phyloP scores from a whole-genome alignment of 1,140 invertebrate species.

The Temnothorax longispinosus region DNA sequence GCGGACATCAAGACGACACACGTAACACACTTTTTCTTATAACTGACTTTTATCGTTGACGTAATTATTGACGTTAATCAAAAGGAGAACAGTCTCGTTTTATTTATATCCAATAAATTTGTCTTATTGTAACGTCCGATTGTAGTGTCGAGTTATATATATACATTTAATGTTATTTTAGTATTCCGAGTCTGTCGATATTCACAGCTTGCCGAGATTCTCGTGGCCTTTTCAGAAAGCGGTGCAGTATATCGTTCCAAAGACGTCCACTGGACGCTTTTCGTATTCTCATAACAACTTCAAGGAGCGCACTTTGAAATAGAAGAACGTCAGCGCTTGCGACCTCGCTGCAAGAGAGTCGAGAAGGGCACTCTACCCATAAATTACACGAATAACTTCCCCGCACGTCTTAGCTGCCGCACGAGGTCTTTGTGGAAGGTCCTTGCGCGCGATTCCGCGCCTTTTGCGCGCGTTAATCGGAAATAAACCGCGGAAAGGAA shows the following conservation, averaged over 20 bases:
- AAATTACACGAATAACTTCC: conserved; percentile 72
- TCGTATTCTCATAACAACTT: conserved; percentile 57
- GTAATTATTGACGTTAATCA: background rate
- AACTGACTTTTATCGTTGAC: background rate
- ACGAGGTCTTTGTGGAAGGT: conserved; percentile 15
- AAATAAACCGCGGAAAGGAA: conserved; percentile 19
- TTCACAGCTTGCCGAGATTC: background rate
- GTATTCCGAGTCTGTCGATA: background rate
- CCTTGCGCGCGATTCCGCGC: conserved; percentile 29
- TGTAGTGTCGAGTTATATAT: background rate
- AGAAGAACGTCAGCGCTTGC: conserved; percentile 38
- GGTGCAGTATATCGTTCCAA: background rate
- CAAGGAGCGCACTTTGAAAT: conserved; percentile 41
- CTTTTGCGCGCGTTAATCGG: conserved; percentile 37
- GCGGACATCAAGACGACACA: background rate
- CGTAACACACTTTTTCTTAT: background rate
- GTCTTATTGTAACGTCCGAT: background rate
- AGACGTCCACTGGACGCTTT: background rate
- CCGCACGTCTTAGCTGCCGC: conserved; percentile 14
- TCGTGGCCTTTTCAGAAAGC: background rate
- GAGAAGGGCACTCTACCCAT: conserved; percentile 55
- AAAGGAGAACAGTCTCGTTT: background rate
- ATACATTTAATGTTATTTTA: background rate
- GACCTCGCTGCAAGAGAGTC: conserved; percentile 29
- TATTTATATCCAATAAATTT: background rate